Percentiles rank a stretch among this genome's conserved stretches.
Conservation (phyloP, 2,113 vertebrate species). For the Phocoena phocoena region DNA sequence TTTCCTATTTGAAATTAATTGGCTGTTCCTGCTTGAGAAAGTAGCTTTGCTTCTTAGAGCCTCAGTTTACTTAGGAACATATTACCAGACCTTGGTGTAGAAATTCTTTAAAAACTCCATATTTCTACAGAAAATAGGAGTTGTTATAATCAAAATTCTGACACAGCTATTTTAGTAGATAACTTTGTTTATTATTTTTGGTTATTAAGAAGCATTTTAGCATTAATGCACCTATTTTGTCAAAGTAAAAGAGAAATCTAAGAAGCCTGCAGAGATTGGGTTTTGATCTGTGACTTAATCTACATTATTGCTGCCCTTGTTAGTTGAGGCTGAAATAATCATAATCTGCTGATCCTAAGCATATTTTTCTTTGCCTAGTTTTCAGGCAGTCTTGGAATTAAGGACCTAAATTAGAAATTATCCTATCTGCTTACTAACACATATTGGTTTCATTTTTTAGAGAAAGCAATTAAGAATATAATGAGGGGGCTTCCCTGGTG, state of each 20-base stretch:
- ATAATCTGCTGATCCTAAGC: background rate
- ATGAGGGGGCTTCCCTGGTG: background rate
- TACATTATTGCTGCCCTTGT: background rate
- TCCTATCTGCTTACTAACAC: conserved; percentile 40
- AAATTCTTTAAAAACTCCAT: background rate
- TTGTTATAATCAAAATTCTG: background rate
- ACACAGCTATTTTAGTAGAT: background rate
- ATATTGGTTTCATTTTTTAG: conserved; percentile 37
- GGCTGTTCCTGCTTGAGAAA: background rate
- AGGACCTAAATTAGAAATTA: conserved; percentile 41
- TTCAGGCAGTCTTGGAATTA: conserved; percentile 18
- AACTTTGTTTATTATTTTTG: background rate
- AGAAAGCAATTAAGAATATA: conserved; percentile 60
- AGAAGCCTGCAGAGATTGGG: background rate
- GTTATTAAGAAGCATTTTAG: background rate
- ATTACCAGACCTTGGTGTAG: background rate
- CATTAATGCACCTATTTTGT: background rate
- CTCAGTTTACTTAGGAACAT: background rate
- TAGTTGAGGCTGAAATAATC: background rate
- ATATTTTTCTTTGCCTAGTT: conserved; percentile 6
- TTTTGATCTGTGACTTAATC: conserved; percentile 24
- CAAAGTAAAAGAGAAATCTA: background rate
- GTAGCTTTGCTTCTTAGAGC: background rate
- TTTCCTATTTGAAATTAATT: background rate
- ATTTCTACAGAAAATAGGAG: background rate